Evolutionary conservation across 2,113 vertebrate genomes (phyloP).

Genomic region (Nerophis ophidion): DNA sequence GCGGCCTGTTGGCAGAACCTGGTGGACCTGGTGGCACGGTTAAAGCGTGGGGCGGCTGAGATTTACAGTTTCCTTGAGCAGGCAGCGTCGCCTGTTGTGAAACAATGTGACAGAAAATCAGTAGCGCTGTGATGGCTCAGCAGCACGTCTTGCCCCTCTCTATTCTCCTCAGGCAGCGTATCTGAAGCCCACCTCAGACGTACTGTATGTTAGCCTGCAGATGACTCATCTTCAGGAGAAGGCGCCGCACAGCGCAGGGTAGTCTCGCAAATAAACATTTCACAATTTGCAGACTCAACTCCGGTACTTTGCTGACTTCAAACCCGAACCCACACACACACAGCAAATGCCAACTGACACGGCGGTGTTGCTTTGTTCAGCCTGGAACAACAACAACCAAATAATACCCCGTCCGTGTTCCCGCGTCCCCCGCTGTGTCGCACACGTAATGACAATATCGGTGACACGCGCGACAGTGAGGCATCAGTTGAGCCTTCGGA

Average conservation of each 20-base stretch:
- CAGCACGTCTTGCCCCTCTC: constrained; percentile 54
- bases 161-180: constrained; percentile 50
- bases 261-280: constrained; percentile 67
- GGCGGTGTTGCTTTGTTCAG: constrained; percentile 19
- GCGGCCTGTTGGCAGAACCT: constrained; percentile 49
- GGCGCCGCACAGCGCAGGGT: constrained; percentile 61
- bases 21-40: constrained; percentile 41
- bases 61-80: constrained; percentile 65
- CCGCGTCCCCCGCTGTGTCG: constrained; percentile 22
- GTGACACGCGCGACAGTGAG: constrained; percentile 25
- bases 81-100: constrained; percentile 65
- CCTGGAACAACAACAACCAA: constrained; percentile 8
- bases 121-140: constrained; percentile 64
- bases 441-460: constrained; percentile 11
- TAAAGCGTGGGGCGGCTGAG: constrained; percentile 36
- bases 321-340: constrained; percentile 37
- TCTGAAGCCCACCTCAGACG: constrained; percentile 59
- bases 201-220: constrained; percentile 54
- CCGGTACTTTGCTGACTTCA: constrained; percentile 52
- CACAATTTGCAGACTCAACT: constrained; percentile 46
- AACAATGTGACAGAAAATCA: constrained; percentile 71
- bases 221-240: constrained; percentile 71
- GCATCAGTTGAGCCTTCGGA: constrained; percentile 19
- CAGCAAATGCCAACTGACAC: constrained; percentile 36
- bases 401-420: constrained; percentile 12